Conservation (phyloP, 2,797 vertebrate species). For the Neopelma chrysocephalum region DNA sequence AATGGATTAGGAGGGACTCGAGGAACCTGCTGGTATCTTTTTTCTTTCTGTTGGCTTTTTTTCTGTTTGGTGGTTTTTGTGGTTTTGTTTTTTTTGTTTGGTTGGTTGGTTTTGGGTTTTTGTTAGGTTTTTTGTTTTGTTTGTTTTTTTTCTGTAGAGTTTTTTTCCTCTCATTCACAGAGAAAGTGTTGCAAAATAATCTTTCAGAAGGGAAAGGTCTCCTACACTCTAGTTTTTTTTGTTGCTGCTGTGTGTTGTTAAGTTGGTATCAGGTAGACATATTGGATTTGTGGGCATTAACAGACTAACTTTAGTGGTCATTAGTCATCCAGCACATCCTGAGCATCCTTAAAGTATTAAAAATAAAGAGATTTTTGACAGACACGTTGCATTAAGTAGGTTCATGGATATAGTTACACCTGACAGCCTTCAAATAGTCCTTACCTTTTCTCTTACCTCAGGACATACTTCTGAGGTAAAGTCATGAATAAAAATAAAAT, state of each 20-base stretch:
- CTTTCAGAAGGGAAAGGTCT: not conserved
- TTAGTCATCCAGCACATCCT: not conserved
- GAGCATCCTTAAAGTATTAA: conserved; percentile 13
- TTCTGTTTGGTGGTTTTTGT: not conserved
- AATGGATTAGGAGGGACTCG: not conserved
- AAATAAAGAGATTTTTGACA: conserved; percentile 32
- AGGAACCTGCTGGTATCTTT: not conserved
- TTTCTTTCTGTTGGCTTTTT: not conserved
- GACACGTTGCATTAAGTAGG: not conserved
- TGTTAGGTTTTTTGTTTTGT: not conserved
- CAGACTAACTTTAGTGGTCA: not conserved
- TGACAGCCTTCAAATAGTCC: not conserved
- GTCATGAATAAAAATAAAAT: not conserved
- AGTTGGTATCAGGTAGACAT: not conserved
- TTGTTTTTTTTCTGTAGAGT: not conserved
- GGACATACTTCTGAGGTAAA: not conserved
- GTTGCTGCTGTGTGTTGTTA: not conserved
- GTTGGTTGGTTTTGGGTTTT: not conserved
- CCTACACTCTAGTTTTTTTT: not conserved
- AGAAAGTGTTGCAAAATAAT: not conserved
- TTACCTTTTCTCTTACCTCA: not conserved
- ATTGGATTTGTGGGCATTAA: conserved; percentile 16
- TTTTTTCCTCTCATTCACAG: not conserved
- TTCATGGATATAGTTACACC: not conserved
- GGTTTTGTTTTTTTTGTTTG: not conserved